Percentiles rank a stretch among this genome's conserved stretches.
Conservation (phyloP, 2,113 vertebrate species). For the Natator depressus region DNA sequence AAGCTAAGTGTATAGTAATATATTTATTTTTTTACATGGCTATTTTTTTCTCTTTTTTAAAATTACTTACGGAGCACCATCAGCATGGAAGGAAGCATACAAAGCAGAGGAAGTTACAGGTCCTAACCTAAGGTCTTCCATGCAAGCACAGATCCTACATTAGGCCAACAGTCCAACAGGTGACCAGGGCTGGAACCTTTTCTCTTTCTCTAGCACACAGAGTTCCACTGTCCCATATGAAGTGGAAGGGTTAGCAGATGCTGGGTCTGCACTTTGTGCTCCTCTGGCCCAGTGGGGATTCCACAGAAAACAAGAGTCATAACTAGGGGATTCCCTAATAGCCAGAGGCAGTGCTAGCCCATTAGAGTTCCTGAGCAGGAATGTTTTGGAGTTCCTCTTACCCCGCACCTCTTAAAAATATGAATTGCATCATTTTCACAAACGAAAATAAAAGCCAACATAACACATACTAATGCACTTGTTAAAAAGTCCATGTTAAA, state of each 20-base stretch:
- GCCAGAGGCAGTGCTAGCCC: no score
- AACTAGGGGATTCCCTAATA: no score
- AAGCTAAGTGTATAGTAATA: neutral
- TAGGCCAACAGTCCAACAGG: neutral
- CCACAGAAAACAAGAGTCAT: neutral
- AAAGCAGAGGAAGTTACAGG: neutral
- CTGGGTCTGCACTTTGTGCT: no score
- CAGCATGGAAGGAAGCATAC: neutral
- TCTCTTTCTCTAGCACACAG: neutral
- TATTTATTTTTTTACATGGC: neutral
- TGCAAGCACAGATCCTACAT: neutral
- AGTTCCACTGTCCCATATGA: neutral
- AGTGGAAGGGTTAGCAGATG: no score
- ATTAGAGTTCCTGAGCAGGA: neutral
- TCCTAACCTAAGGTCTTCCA: neutral
- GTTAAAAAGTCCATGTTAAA: neutral
- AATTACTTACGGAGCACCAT: neutral
- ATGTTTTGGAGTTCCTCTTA: neutral
- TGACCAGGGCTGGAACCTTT: neutral
- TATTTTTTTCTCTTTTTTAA: neutral
- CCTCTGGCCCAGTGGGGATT: no score
- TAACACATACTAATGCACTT: neutral
- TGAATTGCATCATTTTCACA: neutral
- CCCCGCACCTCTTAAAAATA: neutral
- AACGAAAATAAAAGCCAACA: neutral